A percentile compares a stretch with the other conserved stretches of the same genome.
Conservation (phyloP, 1,140 invertebrate species). For the Saxidomus purpurata region DNA sequence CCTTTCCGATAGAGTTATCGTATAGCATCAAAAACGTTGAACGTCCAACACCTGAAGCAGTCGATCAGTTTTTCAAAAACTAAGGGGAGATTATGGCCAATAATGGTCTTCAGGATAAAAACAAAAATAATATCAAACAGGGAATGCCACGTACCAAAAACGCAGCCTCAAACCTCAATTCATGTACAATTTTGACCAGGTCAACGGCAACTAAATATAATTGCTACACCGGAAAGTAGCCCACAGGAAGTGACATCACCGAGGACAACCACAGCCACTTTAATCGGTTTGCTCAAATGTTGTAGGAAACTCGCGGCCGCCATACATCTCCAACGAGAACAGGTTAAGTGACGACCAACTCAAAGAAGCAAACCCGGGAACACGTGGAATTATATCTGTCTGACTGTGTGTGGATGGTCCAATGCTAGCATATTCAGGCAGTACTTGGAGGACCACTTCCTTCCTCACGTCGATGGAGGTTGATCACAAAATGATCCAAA, state of each 20-base stretch:
- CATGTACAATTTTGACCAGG: background rate
- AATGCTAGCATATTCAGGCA: constrained; percentile 28
- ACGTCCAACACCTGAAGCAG: background rate
- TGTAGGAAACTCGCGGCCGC: constrained; percentile 12
- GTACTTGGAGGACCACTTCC: constrained; percentile 32
- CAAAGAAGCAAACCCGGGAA: constrained; percentile 5
- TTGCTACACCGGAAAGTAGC: background rate
- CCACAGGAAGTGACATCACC: background rate
- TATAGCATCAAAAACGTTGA: background rate
- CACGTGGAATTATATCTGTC: background rate
- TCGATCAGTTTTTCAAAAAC: constrained; percentile 8
- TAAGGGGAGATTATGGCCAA: background rate
- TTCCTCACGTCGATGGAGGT: background rate
- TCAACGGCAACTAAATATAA: constrained; percentile 14
- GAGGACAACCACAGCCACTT: constrained; percentile 29
- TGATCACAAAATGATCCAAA: background rate
- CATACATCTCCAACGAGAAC: constrained; percentile 49
- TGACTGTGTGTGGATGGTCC: constrained; percentile 40
- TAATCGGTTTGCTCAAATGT: constrained; percentile 73
- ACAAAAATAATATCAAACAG: no score
- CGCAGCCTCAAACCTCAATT: background rate
- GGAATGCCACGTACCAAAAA: no score
- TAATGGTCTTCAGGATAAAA: background rate
- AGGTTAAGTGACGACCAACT: background rate
- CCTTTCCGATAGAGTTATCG: background rate